Evolutionary conservation across 2,797 vertebrate species (phyloP), one percentile per base, ranked within the genome.

Genomic region (Tangara arthus): DNA sequence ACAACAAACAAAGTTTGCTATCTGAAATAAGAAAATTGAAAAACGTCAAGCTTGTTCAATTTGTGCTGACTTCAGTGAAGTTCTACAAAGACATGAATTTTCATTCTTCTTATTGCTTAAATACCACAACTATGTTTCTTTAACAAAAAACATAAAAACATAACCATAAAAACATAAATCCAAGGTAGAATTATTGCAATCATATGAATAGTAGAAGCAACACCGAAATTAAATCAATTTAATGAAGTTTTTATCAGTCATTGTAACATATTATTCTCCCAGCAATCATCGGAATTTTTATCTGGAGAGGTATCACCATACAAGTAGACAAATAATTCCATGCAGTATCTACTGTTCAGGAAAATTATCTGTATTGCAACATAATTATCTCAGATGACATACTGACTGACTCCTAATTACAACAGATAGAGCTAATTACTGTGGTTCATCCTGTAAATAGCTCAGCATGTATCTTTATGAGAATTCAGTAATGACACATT

Each of bases 391-490:
- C 81, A 82, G 86, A 82, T 91, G 89, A 93, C 84, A 94, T 83
- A 83, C 50, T 94, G 90, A 82, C 81, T 93, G 88, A 92, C 73
- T 95, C 26, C 89, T 92, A 95, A 95, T 92, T 93, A 94, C 76
- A 94, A 82, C 32, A 93, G 87, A 95, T 87, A 94, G n/a, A 87
- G 60, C 68, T 96, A 93, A 96, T 95, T 85, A 80, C 53, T 83
- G 81, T 35, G 37, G 68, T 91, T 95, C 84, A 89, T 87, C 87
- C 87, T 92, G 75, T 69, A 96, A 96, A 94, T 83, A 89, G 82
- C 79, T 95, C 93, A 89, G 87, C 68, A 41, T 83, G 92, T 77
- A 92, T 82, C 72, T 93, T 87, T 92, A 82, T 95, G 71, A 92
- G 76, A 89, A 85, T 69, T 91, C 76, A 69, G 47, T 73, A 95